Conservation (phyloP, 2,888 invertebrate genomes). For the Dryococelus australis region DNA sequence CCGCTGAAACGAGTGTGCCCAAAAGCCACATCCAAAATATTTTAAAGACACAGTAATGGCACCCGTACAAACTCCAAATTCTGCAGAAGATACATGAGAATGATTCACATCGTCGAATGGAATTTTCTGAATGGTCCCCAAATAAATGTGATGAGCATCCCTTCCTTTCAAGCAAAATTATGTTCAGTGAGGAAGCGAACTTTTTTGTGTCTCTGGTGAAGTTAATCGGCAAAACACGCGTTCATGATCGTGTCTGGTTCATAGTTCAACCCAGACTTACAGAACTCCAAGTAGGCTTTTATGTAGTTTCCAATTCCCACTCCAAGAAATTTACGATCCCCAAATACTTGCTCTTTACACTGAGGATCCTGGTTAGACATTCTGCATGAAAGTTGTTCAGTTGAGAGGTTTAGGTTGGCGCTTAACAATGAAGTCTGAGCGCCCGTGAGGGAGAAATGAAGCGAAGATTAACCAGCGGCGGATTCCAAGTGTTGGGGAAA, state of each 20-base stretch:
- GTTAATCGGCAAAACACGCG: slow-evolving; percentile 4
- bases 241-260: background rate
- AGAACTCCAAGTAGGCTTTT: too few relatives aligned
- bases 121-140: background rate
- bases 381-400: too few relatives aligned
- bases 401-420: too few relatives aligned
- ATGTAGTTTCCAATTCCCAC: too few relatives aligned
- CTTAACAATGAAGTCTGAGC: too few relatives aligned
- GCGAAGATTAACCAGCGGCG: too few relatives aligned
- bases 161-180: background rate
- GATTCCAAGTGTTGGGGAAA: too few relatives aligned
- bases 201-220: background rate
- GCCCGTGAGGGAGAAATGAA: too few relatives aligned
- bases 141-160: background rate
- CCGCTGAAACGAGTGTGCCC: background rate
- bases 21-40: background rate
- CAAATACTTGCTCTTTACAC: too few relatives aligned
- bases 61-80: background rate
- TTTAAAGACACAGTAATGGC: background rate
- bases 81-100: background rate
- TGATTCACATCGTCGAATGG: background rate
- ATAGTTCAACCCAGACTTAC: too few relatives aligned
- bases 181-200: background rate
- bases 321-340: too few relatives aligned
- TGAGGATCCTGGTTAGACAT: too few relatives aligned